Conservation (phyloP, 2,888 invertebrate genomes). For the Apoderus coryli region DNA sequence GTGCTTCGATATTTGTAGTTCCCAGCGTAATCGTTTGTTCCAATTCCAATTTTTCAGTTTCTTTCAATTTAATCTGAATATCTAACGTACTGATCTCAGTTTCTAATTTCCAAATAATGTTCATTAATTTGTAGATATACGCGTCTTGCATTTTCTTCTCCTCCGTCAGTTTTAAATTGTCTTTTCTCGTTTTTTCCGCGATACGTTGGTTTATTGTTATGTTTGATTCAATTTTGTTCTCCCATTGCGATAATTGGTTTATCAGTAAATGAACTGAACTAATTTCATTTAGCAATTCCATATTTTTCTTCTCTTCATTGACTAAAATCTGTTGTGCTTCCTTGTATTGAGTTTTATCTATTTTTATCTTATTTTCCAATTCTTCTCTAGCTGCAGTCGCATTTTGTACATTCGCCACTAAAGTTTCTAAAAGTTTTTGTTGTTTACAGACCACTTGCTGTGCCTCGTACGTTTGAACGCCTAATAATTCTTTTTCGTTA, state of each 20-base stretch:
- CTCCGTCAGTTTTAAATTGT: constrained; percentile 38
- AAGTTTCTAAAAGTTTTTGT: constrained; percentile 40
- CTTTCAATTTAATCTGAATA: constrained; percentile 51
- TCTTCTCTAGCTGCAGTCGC: constrained; percentile 37
- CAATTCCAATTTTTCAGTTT: constrained; percentile 42
- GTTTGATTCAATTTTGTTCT: constrained; percentile 46
- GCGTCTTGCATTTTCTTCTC: constrained; percentile 42
- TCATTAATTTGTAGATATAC: constrained; percentile 45
- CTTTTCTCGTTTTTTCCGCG: constrained; percentile 46
- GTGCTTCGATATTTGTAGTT: constrained; percentile 56
- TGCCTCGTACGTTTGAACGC: constrained; percentile 43
- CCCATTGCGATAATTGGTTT: constrained; percentile 45
- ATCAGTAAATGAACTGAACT: constrained; percentile 42
- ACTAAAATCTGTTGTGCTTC: constrained; percentile 13
- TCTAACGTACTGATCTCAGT: constrained; percentile 46
- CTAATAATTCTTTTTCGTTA: constrained; percentile 40
- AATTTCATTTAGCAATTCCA: constrained; percentile 39
- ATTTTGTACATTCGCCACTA: constrained; percentile 37
- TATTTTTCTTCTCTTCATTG: constrained; percentile 13
- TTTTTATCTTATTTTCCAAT: constrained; percentile 36
- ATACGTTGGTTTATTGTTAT: constrained; percentile 47
- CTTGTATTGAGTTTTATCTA: constrained; percentile 35
- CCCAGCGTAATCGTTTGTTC: constrained; percentile 48
- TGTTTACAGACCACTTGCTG: constrained; percentile 44
- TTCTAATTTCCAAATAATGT: constrained; percentile 57